Evolutionary conservation across 2,113 vertebrate species (phyloP), one percentile per base, ranked within the genome.

Genomic region (Solenodon paradoxus): DNA sequence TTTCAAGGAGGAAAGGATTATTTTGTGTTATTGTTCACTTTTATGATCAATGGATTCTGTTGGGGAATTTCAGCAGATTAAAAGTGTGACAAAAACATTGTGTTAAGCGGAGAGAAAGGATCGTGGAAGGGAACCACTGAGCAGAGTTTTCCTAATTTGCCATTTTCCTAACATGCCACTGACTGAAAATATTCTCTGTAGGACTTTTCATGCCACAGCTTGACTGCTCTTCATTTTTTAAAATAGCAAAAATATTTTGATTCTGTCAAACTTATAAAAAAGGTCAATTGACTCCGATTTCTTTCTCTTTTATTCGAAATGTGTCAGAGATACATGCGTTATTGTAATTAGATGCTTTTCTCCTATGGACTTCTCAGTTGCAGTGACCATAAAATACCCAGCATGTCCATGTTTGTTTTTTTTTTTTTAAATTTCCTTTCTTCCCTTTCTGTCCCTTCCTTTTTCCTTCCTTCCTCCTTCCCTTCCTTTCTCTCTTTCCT

Each of bases 201-300:
- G 47, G 35, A 38, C 40, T 84, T 80, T 64, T 13, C 40, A 40
- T 71, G 28, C 26, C 32, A 38, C 10, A 45, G 28, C 51, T 85
- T 69, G 38, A 32, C 40, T 3, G 9, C 40, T 9, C 6, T 74
- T 94, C 63, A 49, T 72, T 49, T 81, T 96, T 91, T 81, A 71
- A 96, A 85, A 61, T 3, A 77, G 64, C 19, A 87, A 78, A 78
- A 93, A 28, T 77, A 42, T 47, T 90, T 92, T 53, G 86, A 59
- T 81, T 83, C 24, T 71, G 1, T 78, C 68, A 78, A 90, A 72
- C 9, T 6, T 28, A 32, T 81, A 94, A 82, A 96, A 78, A 74
- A 77, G 55, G 24, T 49, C n/a, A n/a, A n/a, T n/a, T 17, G 59
- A 28, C 69, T 88, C 19, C 7, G 40, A 40, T 71, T 84, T 89